Base-by-base conservation (phyloP, 2,797 vertebrate genomes). In the Denticeps clupeoides region DNA sequence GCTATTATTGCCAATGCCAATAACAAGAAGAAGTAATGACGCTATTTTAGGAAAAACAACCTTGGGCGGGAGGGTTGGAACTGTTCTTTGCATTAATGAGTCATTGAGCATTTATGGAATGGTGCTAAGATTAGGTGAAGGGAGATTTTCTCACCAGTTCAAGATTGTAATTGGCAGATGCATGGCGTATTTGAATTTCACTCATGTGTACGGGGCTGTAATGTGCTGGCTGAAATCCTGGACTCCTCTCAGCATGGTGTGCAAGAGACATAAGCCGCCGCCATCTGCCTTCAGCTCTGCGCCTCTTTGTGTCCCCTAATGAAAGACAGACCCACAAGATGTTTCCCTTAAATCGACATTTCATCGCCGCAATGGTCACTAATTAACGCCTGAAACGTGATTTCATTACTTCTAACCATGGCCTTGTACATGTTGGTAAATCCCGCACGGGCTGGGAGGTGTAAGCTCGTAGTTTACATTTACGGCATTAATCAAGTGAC, bases 241-340 rank as follows among this genome's bases (percentile, higher is more conserved):
- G 69, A 70, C 75, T 68, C 64, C 70, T 77, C 76, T 75, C 76
- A 75, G 75, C 74, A 70, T 82, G 81, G 66, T 72, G 72, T 68
- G 68, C 69, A 73, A 70, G 67, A 81, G 78, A 80, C 83, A 82
- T 82, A 82, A 82, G 79, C 79, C 79, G 75, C 69, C 80, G 82
- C 79, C 82, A 84, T 83, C 80, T 83, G 79, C 77, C 74, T 71
- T 51, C 43, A 72, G 65, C 74, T 80, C 71, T 71, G 73, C 73
- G 60, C 75, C 72, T 76, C 72, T 76, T 75, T 77, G 65, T 79
- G 68, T 61, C 68, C n/a, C 68, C 70, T 65, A 79, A 79, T 72
- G 74, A 79, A 72, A 80, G 71, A 69, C 64, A 65, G 60, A 60
- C 55, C 60, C 56, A 58, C 46, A 76, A 72, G 69, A 77, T 78